Conservation (phyloP, 1,140 invertebrate species). For the Latrodectus geometricus region DNA sequence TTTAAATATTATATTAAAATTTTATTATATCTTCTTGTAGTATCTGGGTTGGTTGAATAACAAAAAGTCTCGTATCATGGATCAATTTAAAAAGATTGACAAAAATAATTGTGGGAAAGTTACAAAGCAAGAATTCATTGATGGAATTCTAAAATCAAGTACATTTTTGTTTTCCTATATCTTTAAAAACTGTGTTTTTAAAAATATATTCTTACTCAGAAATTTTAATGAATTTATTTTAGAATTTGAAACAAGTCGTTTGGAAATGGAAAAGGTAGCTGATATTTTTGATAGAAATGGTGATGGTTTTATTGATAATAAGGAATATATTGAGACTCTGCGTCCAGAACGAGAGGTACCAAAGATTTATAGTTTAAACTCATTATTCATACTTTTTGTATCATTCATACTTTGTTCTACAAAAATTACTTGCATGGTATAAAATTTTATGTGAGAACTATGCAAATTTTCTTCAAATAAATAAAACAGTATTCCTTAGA, state of each 20-base stretch:
- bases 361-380: not conserved
- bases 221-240: slow-evolving; percentile 54
- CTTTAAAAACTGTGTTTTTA: not conserved
- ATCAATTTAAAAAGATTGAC: slow-evolving; percentile 98
- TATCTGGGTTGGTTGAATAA: slow-evolving; percentile 99
- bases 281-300: slow-evolving; percentile 97
- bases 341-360: slow-evolving; percentile 90
- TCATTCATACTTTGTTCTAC: not conserved
- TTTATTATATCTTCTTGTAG: slow-evolving; percentile 63
- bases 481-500: too few relatives aligned
- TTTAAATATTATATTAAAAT: not conserved
- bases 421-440: not conserved
- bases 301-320: slow-evolving; percentile 95
- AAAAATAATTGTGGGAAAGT: slow-evolving; percentile 97
- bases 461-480: too few relatives aligned
- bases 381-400: not conserved
- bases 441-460: not conserved
- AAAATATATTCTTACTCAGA: not conserved
- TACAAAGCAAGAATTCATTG: slow-evolving; percentile 95
- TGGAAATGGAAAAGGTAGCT: slow-evolving; percentile 98
- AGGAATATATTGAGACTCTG: slow-evolving; percentile 97
- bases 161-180: slow-evolving; percentile 63
- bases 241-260: slow-evolving; percentile 96
- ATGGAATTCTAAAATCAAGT: slow-evolving; percentile 98
- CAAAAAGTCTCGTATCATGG: slow-evolving; percentile 97